These are phyloP conservation scores for Porites cylindrica DNA, from an alignment of 92 coral and sea anemone genomes.

Conservation along the genomic window DNA sequence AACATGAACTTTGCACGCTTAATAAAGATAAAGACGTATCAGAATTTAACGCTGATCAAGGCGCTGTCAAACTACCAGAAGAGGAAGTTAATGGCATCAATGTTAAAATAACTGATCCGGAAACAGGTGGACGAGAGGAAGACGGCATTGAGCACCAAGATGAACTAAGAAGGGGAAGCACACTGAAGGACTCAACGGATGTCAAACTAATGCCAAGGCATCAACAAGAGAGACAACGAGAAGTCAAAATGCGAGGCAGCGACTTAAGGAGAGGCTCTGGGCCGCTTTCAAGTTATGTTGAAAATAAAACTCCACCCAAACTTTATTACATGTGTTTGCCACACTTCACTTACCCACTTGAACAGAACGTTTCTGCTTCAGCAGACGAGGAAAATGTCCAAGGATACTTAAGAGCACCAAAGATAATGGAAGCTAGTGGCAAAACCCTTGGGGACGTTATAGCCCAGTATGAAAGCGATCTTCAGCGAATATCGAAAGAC, in stretches of 20 bases:
- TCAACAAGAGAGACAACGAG: neutral
- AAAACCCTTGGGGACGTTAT: constrained; percentile 69
- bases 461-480: constrained; percentile 66
- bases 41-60: too few relatives aligned
- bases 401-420: constrained; percentile 38
- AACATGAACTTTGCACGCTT: too few relatives aligned
- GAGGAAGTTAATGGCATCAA: neutral
- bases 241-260: neutral
- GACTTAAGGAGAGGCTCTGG: neutral
- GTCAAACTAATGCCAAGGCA: neutral
- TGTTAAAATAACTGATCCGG: neutral
- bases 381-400: neutral
- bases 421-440: constrained; percentile 52
- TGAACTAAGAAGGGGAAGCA: neutral
- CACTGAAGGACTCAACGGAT: neutral
- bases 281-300: neutral
- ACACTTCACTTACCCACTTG: neutral
- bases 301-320: neutral
- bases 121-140: neutral
- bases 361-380: neutral
- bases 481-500: neutral
- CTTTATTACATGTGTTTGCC: constrained; percentile 11
- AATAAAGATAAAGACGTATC: too few relatives aligned
- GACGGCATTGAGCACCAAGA: neutral
- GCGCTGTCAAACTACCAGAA: too few relatives aligned